Conservation (phyloP, 2,113 vertebrate genomes). For the Tichodroma muraria region DNA sequence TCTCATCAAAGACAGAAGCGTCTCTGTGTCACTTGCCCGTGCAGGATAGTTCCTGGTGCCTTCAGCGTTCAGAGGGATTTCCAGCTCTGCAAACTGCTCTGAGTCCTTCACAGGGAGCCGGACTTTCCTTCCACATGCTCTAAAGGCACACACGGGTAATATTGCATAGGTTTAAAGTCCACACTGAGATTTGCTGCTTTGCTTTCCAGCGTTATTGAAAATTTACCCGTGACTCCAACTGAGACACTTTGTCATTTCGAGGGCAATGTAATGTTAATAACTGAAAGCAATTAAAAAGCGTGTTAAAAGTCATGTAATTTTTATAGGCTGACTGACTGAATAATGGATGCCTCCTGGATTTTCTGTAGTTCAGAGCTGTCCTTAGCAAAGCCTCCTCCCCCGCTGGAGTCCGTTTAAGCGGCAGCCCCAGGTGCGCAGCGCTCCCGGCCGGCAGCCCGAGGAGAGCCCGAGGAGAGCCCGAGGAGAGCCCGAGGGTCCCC, state of each 20-base stretch:
- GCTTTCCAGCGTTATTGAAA: slow-evolving; percentile 65
- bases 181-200: not conserved
- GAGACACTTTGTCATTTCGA: slow-evolving; percentile 44
- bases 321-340: slow-evolving; percentile 69
- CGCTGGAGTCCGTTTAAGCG: no score
- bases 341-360: slow-evolving; percentile 36
- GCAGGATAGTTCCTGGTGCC: not conserved
- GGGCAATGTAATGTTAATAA: slow-evolving; percentile 74
- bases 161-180: not conserved
- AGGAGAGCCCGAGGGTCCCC: no score
- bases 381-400: no score
- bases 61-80: no score
- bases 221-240: slow-evolving; percentile 61
- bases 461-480: no score
- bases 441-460: no score
- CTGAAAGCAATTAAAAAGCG: slow-evolving; percentile 77
- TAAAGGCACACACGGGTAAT: no score
- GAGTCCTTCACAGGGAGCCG: not conserved
- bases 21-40: not conserved
- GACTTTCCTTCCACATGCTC: fast-evolving
- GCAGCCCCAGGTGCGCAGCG: no score
- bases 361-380: not conserved
- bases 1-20: fast-evolving
- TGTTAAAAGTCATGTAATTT: slow-evolving; percentile 76
- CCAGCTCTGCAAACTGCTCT: not conserved